Conservation (phyloP, 2,888 invertebrate species). For the Conomelus anceps region DNA sequence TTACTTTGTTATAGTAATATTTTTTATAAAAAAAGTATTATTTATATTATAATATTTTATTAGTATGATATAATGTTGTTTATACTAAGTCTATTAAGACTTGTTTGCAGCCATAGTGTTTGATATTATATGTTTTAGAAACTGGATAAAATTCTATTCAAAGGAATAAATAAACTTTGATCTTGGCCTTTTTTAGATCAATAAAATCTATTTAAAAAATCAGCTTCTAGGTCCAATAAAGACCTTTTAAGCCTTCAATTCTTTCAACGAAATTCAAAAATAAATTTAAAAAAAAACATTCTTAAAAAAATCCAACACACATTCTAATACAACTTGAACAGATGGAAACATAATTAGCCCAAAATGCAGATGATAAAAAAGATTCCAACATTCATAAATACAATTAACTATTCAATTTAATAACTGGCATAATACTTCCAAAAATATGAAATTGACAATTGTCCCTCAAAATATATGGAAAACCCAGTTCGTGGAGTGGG, state of each 20-base stretch:
- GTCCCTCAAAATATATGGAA: background rate
- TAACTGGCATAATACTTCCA: background rate
- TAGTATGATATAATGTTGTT: no score
- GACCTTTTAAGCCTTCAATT: background rate
- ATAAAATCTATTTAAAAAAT: no score
- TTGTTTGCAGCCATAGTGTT: no score
- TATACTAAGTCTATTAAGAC: no score
- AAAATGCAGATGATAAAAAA: background rate
- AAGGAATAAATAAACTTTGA: no score
- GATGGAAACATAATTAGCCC: background rate
- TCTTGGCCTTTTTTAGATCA: no score
- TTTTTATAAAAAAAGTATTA: no score
- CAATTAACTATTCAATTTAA: background rate
- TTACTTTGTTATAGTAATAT: no score
- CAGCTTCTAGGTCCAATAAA: no score
- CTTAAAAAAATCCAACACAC: background rate
- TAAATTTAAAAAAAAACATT: background rate
- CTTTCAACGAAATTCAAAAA: background rate
- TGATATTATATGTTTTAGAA: no score
- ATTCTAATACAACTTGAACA: background rate
- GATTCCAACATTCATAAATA: background rate
- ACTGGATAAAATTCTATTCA: no score
- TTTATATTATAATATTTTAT: no score
- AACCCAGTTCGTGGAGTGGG: background rate
- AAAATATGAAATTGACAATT: background rate